Base-by-base conservation (phyloP, 2,113 vertebrate genomes). In the Axis porcinus region DNA sequence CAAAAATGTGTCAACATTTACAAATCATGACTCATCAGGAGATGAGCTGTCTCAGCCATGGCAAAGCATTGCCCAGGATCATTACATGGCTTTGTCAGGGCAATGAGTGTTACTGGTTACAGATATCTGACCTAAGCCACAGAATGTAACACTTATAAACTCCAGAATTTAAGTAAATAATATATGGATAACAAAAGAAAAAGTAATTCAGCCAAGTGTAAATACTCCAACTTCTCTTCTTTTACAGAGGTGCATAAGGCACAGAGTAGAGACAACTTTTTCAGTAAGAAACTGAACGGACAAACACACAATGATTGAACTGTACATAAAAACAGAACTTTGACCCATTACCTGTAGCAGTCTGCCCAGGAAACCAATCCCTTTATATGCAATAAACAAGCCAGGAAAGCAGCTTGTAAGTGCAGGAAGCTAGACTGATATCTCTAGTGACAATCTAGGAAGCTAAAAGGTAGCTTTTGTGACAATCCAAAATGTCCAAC, bases 21-120 rank as follows among this genome's bases (percentile, higher is more conserved):
- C 36, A 89, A 82, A 89, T 54, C 57, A 58, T 96, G 91, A 96
- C 82, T 96, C 91, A 93, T 50, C 91, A 93, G 47, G 91, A 74
- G 11, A 85, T 28, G 55, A 92, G 10, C 16, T 78, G 8, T 79
- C 36, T 93, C 74, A 19, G n/a, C 58, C 7, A 36, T 45, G 79
- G 62, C 52, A 43, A 95, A 96, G 50, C 23, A 13, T 27, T 19
- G 27, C 23, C 14, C 52, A 21, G 19, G 40, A 85, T 23, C 4
- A 43, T 93, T 47, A 12, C 86, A 95, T 70, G 54, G 6, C 70
- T 86, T 58, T 47, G 40, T 89, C 88, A 91, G n/a, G 23, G 21
- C 17, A 74, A 45, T 50, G 27, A 87, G 6, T 14, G 81, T 36
- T 23, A 28, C 21, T 47, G 16, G 16, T 55, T 52, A 82, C 2